These are phyloP conservation scores for Drusus annulatus DNA, from an alignment of 1,140 invertebrate species.

Conservation along the genomic window DNA sequence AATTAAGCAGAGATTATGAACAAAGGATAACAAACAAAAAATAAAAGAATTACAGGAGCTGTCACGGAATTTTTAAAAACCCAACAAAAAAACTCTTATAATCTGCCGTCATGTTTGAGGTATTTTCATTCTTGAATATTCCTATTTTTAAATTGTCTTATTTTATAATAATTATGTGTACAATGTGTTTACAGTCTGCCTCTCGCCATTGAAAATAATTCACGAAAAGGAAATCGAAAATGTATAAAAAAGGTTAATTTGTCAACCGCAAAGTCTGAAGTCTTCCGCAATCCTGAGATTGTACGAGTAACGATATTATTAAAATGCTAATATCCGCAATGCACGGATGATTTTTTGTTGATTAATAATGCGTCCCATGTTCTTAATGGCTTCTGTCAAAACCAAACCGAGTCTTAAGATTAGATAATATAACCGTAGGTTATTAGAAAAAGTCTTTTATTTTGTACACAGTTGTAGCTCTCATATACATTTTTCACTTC, in stretches of 20 bases:
- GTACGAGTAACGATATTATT: not conserved
- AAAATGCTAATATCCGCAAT: constrained; percentile 19
- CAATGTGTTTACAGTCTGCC: too few species aligned
- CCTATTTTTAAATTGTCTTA: too few species aligned
- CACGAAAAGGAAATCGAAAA: constrained; percentile 19
- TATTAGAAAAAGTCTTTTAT: not conserved
- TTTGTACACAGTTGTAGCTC: too few species aligned
- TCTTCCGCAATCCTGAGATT: constrained; percentile 30
- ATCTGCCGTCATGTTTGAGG: too few species aligned
- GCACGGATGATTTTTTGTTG: not conserved
- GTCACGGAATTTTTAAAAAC: too few species aligned
- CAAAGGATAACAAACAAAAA: too few species aligned
- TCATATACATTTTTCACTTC: too few species aligned
- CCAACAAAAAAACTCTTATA: too few species aligned
- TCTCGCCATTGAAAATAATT: not conserved
- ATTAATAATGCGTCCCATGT: not conserved
- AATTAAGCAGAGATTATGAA: too few species aligned
- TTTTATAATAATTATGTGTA: too few species aligned
- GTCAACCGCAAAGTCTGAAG: constrained; percentile 18
- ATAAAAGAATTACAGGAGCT: too few species aligned
- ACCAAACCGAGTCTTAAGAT: not conserved
- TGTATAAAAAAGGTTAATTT: constrained; percentile 17
- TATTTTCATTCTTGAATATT: too few species aligned
- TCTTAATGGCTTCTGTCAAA: constrained; percentile 3
- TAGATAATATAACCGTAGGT: not conserved